Base-by-base conservation (phyloP, 2,888 invertebrate species). In the Podotricha telesiphe region DNA sequence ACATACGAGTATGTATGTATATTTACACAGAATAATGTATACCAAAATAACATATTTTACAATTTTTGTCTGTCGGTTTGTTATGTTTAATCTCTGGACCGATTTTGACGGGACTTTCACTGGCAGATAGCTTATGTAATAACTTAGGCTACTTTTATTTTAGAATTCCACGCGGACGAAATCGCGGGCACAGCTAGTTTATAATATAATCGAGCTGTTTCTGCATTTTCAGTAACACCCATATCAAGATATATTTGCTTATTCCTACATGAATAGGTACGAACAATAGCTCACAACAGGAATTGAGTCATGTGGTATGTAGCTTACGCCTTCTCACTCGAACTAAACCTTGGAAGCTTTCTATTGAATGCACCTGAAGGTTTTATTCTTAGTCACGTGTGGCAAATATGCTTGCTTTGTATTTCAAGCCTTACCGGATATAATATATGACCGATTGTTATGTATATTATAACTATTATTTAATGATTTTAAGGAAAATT, bases 291-390 rank as follows among this genome's bases (percentile, higher is more conserved):
- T 79, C 79, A 45, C 34, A 10, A 6, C 20, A 42, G 73, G 69
- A 74, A 73, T 76, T 59, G 58, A 59, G 42, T 59, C 58, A 59
- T 22, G 22, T 42, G 58, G 58, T 22, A 59, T 59, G 58, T 59
- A 59, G 77, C 74, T 69, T 65, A 68, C 72, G 58, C 63, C 65
- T 67, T 61, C 64, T 67, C 71, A 50, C 69, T 76, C 65, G 70
- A 61, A 55, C 48, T 40, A 37, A 74, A 74, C 78, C 79, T 79
- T 78, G 77, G 70, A 55, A 67, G 73, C 72, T 76, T 78, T 73
- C 77, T 73, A 73, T 67, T 67, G 64, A 58, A 28, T 64, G 69
- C 71, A 70, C 71, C 47, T 71, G 67, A 61, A 71, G 66, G 74
- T 70, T 72, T 67, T 71, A 61, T 62, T 47, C 68, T 72, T 73